Evolutionary conservation across 2,888 invertebrate genomes (phyloP).

Genomic region (Atrina japonica): DNA sequence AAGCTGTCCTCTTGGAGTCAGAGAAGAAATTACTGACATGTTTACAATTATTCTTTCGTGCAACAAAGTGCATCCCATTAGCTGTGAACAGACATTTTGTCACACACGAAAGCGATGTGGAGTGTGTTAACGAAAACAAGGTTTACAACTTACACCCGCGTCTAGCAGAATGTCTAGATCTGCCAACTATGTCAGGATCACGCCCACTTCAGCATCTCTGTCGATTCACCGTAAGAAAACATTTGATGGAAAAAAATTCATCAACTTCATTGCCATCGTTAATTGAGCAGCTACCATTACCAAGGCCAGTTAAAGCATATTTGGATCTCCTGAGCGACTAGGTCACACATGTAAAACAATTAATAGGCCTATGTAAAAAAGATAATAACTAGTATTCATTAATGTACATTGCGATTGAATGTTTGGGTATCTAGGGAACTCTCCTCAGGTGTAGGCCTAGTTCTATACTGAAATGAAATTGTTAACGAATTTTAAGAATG

Average conservation of each 20-base stretch:
- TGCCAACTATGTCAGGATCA: slow-evolving; percentile 42
- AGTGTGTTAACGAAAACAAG: slow-evolving; percentile 27
- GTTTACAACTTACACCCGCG: slow-evolving; percentile 51
- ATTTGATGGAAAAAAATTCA: slow-evolving; percentile 16
- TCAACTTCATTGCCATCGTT: slow-evolving; percentile 40
- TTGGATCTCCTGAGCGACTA: slow-evolving; percentile 47
- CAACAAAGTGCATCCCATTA: slow-evolving; percentile 45
- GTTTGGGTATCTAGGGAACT: no score
- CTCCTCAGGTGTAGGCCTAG: no score
- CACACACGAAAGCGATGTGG: slow-evolving; percentile 30
- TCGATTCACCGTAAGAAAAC: slow-evolving; percentile 46
- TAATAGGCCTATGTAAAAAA: background rate
- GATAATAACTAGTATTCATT: background rate
- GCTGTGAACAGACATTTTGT: slow-evolving; percentile 48
- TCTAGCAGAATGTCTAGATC: slow-evolving; percentile 45
- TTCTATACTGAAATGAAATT: no score
- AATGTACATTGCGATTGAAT: no score
- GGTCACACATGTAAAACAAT: background rate
- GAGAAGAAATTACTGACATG: slow-evolving; percentile 51
- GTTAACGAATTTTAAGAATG: no score
- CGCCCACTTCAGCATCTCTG: slow-evolving; percentile 53
- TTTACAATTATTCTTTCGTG: slow-evolving; percentile 48
- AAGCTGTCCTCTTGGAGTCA: slow-evolving; percentile 46
- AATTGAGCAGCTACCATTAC: slow-evolving; percentile 50
- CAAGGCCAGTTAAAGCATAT: slow-evolving; percentile 50